Conservation (phyloP, 2,888 invertebrate genomes). For the Cephus rjabovi region DNA sequence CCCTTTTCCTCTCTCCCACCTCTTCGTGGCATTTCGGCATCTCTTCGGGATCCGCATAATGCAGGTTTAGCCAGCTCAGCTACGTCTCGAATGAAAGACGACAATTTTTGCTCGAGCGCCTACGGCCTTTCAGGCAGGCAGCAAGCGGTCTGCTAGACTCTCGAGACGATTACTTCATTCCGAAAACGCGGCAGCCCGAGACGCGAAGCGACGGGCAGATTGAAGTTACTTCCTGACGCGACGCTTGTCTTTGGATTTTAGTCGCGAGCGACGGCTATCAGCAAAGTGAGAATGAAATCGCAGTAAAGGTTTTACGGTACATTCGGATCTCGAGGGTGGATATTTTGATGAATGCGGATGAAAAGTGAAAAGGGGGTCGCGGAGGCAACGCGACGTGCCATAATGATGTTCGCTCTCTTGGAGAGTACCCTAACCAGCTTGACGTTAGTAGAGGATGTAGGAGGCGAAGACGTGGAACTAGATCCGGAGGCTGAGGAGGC, state of each 20-base stretch:
- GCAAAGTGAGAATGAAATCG: neutral
- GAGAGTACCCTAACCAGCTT: constrained; percentile 9
- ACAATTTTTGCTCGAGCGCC: neutral
- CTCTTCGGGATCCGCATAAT: neutral
- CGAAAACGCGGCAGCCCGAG: neutral
- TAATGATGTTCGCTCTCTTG: constrained; percentile 26
- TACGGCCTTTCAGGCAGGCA: neutral
- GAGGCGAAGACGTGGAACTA: constrained; percentile 16
- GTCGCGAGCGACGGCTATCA: neutral
- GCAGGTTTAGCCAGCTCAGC: neutral
- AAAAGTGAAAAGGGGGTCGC: constrained; percentile 26
- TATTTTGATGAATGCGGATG: constrained; percentile 16
- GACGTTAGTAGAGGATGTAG: constrained; percentile 16
- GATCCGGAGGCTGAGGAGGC: constrained; percentile 18
- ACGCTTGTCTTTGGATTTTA: neutral
- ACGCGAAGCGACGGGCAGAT: neutral
- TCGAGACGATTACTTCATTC: neutral
- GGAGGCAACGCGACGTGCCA: constrained; percentile 11
- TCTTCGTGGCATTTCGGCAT: neutral
- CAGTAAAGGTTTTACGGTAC: neutral
- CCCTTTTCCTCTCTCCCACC: neutral
- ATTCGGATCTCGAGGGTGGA: neutral
- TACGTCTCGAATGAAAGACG: neutral
- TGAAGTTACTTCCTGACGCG: neutral
- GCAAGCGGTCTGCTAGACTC: neutral